These are phyloP conservation scores for Dione vanillae DNA, from an alignment of 2,888 invertebrate genomes.

Conservation along the genomic window DNA sequence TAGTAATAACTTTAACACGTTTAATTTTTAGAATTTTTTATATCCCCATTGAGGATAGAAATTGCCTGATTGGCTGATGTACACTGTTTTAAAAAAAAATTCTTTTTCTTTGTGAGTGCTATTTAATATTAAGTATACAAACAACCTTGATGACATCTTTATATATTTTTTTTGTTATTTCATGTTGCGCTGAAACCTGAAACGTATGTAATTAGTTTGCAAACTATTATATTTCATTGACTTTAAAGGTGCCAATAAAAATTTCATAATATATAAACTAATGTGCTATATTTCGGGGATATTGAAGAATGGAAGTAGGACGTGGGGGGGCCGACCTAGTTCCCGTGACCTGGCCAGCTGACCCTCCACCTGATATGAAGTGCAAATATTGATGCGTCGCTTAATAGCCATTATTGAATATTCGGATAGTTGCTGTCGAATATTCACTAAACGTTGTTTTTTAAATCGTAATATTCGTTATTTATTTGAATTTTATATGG, in stretches of 20 bases:
- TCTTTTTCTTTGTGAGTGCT: no score
- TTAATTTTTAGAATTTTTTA: no score
- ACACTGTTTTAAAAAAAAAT: no score
- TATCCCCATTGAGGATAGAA: no score
- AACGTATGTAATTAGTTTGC: no score
- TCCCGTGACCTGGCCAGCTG: conserved; percentile 69
- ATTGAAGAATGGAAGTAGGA: conserved; percentile 29
- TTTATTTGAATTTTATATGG: neutral
- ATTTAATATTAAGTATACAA: no score
- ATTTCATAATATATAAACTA: neutral
- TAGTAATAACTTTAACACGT: no score
- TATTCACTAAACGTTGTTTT: neutral
- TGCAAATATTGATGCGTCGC: conserved; percentile 51
- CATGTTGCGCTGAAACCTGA: no score
- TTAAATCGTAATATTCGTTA: neutral
- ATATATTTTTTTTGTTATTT: no score
- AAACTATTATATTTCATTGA: neutral
- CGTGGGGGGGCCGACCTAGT: conserved; percentile 63
- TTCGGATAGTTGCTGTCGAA: neutral
- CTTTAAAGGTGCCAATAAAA: conserved; percentile 9
- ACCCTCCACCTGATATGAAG: conserved; percentile 51
- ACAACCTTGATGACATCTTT: no score
- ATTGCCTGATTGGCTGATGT: no score
- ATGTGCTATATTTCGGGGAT: conserved; percentile 6
- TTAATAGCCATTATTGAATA: conserved; percentile 52